Base-by-base conservation (phyloP, 2,797 vertebrate species). In the Pseudochromis fuscus region DNA sequence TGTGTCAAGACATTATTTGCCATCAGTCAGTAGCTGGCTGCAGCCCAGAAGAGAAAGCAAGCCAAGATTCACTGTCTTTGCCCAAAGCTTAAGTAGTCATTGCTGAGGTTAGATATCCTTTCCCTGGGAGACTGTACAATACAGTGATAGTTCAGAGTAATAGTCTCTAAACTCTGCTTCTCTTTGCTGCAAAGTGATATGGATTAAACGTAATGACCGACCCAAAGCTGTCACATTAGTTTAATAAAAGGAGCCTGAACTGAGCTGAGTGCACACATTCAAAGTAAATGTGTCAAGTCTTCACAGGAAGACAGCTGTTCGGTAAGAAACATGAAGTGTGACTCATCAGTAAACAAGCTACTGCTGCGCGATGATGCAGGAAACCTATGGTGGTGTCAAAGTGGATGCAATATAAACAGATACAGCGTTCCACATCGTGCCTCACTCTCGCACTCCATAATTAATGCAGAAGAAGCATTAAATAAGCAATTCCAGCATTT, bases 381-480 rank as follows among this genome's bases (percentile, higher is more conserved):
- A 38, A 31, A 33, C 2, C 8, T 13, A 8, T 16, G 18, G 16
- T 10, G 9, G 7, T 7, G 38, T 33, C 37, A 44, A 40, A 35
- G 13, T 27, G 24, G 46, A 37, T 0, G 2, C 33, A 25, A 60
- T 13, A 49, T 30, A 49, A 45, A 63, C 35, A 27, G 7, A 62
- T 24, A 60, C n/a, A 31, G 11, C 46, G 31, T 23, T 38, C 11
- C 18, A 57, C 40, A 46, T 42, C 24, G 52, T 15, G 46, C 35
- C 48, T 50, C 30, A 35, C 23, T 62, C 38, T 50, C 12, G 3
- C 38, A 45, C 25, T 1, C 23, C 5, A 80, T 83, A 18, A 78
- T 85, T 74, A 77, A 76, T 66, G 51, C 71, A 72, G 10, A 68
- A 24, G 4, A 33, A 33, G 55, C 48, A 59, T 11, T 13, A 18